These are phyloP conservation scores for Pseudochromis fuscus DNA, from an alignment of 2,797 vertebrate species.

Conservation along the genomic window DNA sequence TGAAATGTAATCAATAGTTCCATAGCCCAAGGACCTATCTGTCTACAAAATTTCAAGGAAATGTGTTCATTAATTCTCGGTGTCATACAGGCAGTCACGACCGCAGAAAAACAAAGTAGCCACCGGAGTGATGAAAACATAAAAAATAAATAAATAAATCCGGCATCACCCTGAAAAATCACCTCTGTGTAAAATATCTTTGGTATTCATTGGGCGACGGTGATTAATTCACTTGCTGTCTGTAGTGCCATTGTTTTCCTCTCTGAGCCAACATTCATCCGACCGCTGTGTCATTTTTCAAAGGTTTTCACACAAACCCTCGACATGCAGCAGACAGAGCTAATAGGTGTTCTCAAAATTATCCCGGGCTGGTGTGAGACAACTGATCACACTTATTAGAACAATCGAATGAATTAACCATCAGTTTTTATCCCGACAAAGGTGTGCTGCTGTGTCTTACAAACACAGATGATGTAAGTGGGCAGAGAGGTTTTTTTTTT, in stretches of 20 bases:
- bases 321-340: constrained; percentile 1
- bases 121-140: not conserved
- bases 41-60: not conserved
- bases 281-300: constrained; percentile 11
- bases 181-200: constrained; percentile 9
- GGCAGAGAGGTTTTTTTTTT: no score
- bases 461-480: not conserved
- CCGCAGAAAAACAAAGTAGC: not conserved
- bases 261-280: constrained; percentile 24
- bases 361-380: not conserved
- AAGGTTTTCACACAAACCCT: constrained; percentile 20
- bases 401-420: not conserved
- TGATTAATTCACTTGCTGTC: constrained; percentile 35
- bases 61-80: constrained; percentile 21
- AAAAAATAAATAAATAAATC: not conserved
- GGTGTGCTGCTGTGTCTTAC: not conserved
- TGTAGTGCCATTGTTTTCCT: constrained; percentile 30
- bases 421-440: not conserved
- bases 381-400: not conserved
- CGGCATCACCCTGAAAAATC: constrained; percentile 14
- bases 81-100: not conserved
- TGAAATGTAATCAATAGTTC: constrained; percentile 28
- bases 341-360: constrained; percentile 17
- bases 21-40: not conserved
- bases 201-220: constrained; percentile 1